Percentiles rank a stretch among this genome's conserved stretches.
Evolutionary conservation across 2,888 invertebrate species (phyloP).

Genomic region (Leptopilina drosophilae): DNA sequence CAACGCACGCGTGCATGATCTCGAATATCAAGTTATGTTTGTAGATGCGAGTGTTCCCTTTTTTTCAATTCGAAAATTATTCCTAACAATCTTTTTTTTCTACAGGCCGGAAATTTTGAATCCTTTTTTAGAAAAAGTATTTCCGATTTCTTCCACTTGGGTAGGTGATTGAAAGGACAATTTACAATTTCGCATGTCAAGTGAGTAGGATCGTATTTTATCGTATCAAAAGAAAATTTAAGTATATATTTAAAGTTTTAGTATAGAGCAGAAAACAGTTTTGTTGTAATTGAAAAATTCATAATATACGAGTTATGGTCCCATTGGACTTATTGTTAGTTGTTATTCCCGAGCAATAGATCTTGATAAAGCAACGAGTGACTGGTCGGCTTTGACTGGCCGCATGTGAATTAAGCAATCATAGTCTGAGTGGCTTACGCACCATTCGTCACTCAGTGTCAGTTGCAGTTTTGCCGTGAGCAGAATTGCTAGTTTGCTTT

Average conservation of each 20-base stretch:
- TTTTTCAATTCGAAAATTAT: too few relatives aligned
- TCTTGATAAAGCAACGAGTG: slow-evolving; percentile 68
- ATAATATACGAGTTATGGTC: slow-evolving; percentile 40
- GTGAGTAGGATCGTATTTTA: too few relatives aligned
- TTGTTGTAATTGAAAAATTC: slow-evolving; percentile 25
- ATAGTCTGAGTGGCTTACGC: slow-evolving; percentile 64
- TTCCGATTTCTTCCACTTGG: too few relatives aligned
- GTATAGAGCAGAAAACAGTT: not conserved
- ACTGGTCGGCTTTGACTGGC: slow-evolving; percentile 65
- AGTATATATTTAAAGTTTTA: too few relatives aligned
- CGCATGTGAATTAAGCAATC: slow-evolving; percentile 73
- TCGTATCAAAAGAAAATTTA: too few relatives aligned
- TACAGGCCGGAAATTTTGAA: too few relatives aligned
- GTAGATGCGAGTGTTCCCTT: not conserved
- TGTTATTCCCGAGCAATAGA: slow-evolving; percentile 69
- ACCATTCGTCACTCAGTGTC: slow-evolving; percentile 71
- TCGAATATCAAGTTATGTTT: slow-evolving; percentile 53
- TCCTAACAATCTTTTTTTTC: too few relatives aligned
- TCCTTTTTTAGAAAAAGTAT: too few relatives aligned
- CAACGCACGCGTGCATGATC: slow-evolving; percentile 52
- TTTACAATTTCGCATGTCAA: too few relatives aligned
- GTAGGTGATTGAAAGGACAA: too few relatives aligned
- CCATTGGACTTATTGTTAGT: slow-evolving; percentile 62
- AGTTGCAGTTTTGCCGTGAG: slow-evolving; percentile 64
- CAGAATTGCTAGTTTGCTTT: slow-evolving; percentile 61